phyloP scores from a whole-genome alignment of 2,797 vertebrate genomes.

The Pipistrellus pipistrellus region DNA sequence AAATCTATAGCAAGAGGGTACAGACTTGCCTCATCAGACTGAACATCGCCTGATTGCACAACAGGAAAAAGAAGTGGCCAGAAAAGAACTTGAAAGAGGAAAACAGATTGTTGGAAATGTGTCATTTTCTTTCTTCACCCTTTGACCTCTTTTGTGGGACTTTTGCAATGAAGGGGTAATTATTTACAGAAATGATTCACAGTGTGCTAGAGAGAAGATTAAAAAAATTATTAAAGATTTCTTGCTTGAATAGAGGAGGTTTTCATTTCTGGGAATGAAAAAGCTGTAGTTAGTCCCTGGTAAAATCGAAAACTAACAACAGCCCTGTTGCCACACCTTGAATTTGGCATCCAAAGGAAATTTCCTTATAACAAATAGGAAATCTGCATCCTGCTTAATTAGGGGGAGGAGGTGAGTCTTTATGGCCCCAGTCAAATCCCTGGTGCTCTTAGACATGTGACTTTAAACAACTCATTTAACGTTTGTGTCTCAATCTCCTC shows the following conservation, averaged over 20 bases:
- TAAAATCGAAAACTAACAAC: conserved; percentile 35
- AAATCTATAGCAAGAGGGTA: conserved; percentile 59
- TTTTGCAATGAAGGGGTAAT: neutral
- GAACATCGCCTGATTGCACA: conserved; percentile 35
- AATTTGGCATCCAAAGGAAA: conserved; percentile 40
- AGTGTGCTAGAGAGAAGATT: neutral
- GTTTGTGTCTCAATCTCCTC: conserved; percentile 12
- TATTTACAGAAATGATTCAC: conserved; percentile 10
- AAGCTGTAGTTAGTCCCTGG: neutral
- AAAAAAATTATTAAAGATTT: conserved; percentile 50
- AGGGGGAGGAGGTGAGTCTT: neutral
- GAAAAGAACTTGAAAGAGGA: conserved; percentile 69
- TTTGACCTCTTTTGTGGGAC: conserved; percentile 40
- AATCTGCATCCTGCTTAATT: conserved; percentile 9
- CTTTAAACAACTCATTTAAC: neutral
- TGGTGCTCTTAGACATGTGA: neutral
- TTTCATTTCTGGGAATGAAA: neutral
- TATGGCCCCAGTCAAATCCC: neutral
- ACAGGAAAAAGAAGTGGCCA: conserved; percentile 68
- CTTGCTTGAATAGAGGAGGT: conserved; percentile 23
- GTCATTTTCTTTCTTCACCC: conserved; percentile 48
- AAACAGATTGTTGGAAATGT: conserved; percentile 72
- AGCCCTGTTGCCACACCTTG: neutral
- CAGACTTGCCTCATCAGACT: conserved; percentile 48
- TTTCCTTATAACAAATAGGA: conserved; percentile 38